Evolutionary conservation across 2,113 vertebrate species (phyloP).

Genomic region (Camelus bactrianus): DNA sequence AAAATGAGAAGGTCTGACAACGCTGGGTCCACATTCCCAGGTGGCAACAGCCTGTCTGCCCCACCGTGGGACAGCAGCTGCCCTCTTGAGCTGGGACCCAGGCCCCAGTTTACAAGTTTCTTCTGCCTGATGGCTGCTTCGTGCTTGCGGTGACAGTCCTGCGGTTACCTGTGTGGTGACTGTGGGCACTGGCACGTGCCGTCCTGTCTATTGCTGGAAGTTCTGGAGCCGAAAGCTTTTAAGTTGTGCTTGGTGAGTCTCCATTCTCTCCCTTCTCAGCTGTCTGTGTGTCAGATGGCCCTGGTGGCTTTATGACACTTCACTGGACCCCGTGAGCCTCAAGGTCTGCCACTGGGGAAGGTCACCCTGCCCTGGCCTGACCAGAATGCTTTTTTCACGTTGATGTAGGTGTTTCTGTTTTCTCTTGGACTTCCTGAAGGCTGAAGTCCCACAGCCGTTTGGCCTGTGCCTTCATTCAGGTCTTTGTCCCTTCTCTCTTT

Average conservation of each 20-base stretch:
- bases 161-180: neutral
- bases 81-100: neutral
- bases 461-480: neutral
- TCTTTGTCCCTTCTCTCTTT: neutral
- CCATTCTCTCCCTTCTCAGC: neutral
- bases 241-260: neutral
- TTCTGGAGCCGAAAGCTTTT: neutral
- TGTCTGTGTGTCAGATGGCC: neutral
- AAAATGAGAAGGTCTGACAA: constrained; percentile 32
- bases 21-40: neutral
- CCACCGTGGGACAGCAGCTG: neutral
- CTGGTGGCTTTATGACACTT: neutral
- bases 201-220: neutral
- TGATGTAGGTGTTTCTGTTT: neutral
- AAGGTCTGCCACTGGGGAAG: neutral
- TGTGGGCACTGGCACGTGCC: neutral
- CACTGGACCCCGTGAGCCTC: neutral
- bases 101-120: neutral
- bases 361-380: neutral
- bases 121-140: accelerated
- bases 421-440: neutral
- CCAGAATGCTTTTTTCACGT: neutral
- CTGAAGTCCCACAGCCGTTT: neutral
- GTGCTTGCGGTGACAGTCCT: neutral
- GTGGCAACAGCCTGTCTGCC: neutral